Conservation (phyloP, 2,797 vertebrate genomes). For the Oreochromis mossambicus region DNA sequence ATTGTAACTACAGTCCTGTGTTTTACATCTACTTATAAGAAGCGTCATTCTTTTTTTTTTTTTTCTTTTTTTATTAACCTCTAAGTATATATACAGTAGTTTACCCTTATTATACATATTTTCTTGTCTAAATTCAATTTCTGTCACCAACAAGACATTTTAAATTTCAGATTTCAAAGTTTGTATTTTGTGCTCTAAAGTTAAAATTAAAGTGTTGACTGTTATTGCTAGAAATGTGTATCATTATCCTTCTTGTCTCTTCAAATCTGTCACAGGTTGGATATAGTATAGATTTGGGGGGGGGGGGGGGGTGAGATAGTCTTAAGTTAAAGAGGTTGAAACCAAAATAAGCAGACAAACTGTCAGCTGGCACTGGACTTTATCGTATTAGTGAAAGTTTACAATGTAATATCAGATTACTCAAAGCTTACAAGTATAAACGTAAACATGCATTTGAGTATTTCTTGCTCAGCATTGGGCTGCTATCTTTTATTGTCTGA, state of each 20-base stretch:
- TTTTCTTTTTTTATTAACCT: not conserved
- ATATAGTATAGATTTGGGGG: not conserved
- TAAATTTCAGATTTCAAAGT: not conserved
- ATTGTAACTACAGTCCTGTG: not conserved
- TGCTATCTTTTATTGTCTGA: slow-evolving; percentile 36
- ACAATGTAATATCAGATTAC: not conserved
- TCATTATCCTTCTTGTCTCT: not conserved
- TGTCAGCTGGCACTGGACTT: not conserved
- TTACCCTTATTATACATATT: not conserved
- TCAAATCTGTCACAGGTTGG: rapidly evolving
- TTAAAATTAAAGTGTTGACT: not conserved
- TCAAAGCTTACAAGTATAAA: not conserved
- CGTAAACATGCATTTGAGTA: not conserved
- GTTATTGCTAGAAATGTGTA: not conserved
- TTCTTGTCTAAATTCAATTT: not conserved
- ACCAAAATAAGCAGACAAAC: not conserved
- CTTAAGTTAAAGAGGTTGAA: not conserved
- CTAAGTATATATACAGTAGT: rapidly evolving
- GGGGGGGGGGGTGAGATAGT: not conserved
- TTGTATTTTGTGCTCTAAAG: not conserved
- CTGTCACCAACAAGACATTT: not conserved
- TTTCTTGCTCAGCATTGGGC: not conserved
- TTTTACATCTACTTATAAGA: not conserved
- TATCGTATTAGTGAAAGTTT: not conserved
- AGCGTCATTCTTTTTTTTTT: not conserved